Percentiles rank a stretch among this genome's conserved stretches.
These are phyloP conservation scores for Crypturellus tataupa DNA, from an alignment of 2,797 vertebrate species.

Conservation along the genomic window DNA sequence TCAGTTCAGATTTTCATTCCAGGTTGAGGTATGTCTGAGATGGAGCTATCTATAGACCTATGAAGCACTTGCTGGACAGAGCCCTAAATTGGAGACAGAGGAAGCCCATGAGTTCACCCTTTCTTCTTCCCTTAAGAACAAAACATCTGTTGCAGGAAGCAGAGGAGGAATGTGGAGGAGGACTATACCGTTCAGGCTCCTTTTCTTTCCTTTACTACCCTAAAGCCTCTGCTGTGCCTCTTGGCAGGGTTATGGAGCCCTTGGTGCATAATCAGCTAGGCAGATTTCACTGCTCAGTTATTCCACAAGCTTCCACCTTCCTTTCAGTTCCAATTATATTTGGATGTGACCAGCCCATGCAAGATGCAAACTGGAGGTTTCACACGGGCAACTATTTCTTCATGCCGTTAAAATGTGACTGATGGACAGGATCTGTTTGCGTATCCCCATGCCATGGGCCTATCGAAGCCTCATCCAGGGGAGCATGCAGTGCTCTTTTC, in stretches of 20 bases:
- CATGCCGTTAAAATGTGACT: fast-evolving
- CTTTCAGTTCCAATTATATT: background rate
- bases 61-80: background rate
- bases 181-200: fast-evolving
- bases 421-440: background rate
- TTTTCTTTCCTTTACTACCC: background rate
- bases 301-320: background rate
- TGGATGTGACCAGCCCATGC: background rate
- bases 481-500: background rate
- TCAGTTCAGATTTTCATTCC: background rate
- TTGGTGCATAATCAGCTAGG: fast-evolving
- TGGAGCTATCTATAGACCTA: background rate
- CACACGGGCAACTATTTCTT: background rate
- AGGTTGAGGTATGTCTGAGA: background rate
- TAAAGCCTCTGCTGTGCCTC: background rate
- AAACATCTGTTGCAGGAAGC: background rate
- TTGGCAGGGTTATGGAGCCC: fast-evolving
- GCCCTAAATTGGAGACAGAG: background rate
- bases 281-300: background rate
- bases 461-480: fast-evolving
- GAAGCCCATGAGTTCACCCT: too few relatives aligned
- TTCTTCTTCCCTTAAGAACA: background rate
- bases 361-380: background rate
- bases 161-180: background rate
- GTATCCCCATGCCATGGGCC: background rate